Conservation (phyloP, 2,797 vertebrate species). For the Todus mexicanus region DNA sequence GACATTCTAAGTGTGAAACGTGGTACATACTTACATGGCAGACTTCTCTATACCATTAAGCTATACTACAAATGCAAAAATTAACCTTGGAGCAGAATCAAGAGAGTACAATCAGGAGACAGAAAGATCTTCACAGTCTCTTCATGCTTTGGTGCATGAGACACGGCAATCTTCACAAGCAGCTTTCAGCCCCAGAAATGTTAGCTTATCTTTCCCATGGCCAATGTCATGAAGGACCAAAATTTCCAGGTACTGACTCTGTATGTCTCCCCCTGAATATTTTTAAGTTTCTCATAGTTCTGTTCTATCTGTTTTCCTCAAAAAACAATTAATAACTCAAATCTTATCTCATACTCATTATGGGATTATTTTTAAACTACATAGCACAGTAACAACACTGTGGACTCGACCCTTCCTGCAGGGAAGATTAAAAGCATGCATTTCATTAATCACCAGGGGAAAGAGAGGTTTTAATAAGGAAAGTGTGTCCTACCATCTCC, state of each 20-base stretch:
- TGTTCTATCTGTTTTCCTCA: not conserved
- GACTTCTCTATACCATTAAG: not conserved
- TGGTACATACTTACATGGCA: not conserved
- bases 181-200: not conserved
- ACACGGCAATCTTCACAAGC: not conserved
- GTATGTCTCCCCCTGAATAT: not conserved
- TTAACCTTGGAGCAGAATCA: not conserved
- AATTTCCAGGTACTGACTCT: not conserved
- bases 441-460: not conserved
- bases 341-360: not conserved
- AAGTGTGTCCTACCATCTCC: slow-evolving; percentile 14
- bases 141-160: not conserved
- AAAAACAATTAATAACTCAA: not conserved
- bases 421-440: not conserved
- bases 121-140: not conserved
- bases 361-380: not conserved
- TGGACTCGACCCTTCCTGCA: not conserved
- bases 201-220: not conserved
- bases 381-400: not conserved
- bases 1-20: not conserved
- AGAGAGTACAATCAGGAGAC: not conserved
- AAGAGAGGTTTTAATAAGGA: not conserved
- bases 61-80: not conserved
- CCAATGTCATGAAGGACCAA: not conserved
- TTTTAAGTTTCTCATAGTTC: not conserved